Conservation (phyloP, 2,888 invertebrate species). For the Chrysolina americana region DNA sequence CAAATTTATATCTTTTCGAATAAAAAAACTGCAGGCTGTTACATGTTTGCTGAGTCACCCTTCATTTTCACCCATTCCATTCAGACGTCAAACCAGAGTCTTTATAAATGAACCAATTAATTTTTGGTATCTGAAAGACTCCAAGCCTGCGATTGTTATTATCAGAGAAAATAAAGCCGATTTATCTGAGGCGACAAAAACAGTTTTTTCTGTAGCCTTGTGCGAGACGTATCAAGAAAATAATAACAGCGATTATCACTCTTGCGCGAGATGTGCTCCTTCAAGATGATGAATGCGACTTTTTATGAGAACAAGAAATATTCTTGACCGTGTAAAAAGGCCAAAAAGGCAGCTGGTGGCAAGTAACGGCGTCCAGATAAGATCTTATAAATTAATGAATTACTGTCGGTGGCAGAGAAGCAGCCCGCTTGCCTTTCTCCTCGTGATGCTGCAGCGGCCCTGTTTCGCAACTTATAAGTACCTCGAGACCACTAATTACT, state of each 20-base stretch:
- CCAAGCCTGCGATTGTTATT: neutral
- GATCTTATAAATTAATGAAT: constrained; percentile 22
- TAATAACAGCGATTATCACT: constrained; percentile 12
- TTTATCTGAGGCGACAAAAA: neutral
- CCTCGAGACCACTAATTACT: constrained; percentile 36
- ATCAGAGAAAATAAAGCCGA: neutral
- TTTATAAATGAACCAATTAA: neutral
- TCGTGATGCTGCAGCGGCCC: neutral
- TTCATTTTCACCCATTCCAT: neutral
- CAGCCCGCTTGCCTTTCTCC: constrained; percentile 5
- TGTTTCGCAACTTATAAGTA: constrained; percentile 33
- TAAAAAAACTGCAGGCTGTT: no score
- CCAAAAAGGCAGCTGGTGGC: constrained; percentile 19
- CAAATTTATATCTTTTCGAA: no score
- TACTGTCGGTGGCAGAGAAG: constrained; percentile 6
- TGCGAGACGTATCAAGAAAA: constrained; percentile 14
- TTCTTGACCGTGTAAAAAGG: constrained; percentile 10
- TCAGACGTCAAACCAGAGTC: neutral
- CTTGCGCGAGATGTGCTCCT: constrained; percentile 5
- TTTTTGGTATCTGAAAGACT: neutral
- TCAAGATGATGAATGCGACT: constrained; percentile 20
- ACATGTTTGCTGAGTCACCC: no score
- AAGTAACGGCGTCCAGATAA: constrained; percentile 7
- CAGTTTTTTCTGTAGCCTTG: neutral
- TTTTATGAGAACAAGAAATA: neutral